Conservation (phyloP, 2,797 vertebrate species). For the Pipistrellus pygmaeus region DNA sequence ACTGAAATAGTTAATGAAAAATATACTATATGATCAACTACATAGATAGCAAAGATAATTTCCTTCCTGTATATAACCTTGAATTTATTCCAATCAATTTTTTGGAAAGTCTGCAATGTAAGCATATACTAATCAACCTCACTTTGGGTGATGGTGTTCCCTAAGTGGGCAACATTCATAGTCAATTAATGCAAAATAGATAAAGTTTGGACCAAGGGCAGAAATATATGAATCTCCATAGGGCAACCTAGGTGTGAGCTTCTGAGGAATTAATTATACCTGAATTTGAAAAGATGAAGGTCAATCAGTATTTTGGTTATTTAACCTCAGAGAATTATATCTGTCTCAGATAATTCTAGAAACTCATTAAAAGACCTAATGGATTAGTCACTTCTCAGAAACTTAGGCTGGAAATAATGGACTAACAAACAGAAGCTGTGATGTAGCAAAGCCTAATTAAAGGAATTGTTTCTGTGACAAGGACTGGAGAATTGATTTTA, state of each 20-base stretch:
- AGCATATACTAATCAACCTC: constrained; percentile 81
- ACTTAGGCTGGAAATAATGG: constrained; percentile 78
- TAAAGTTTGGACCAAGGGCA: constrained; percentile 84
- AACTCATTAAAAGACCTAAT: constrained; percentile 85
- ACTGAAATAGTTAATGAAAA: constrained; percentile 46
- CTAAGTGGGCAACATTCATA: constrained; percentile 75
- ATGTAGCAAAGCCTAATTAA: constrained; percentile 68
- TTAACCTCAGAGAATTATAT: constrained; percentile 84
- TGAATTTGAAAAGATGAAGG: constrained; percentile 72
- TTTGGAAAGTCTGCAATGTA: constrained; percentile 78
- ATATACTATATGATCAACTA: background rate
- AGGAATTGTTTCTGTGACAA: background rate
- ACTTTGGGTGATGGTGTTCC: constrained; percentile 81
- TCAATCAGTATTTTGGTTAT: constrained; percentile 85
- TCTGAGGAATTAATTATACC: constrained; percentile 86
- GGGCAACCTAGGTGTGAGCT: constrained; percentile 74
- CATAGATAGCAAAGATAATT: constrained; percentile 25
- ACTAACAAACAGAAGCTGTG: constrained; percentile 68
- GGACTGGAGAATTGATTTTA: constrained; percentile 48
- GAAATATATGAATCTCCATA: constrained; percentile 81
- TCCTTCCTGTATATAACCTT: constrained; percentile 9
- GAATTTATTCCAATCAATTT: constrained; percentile 72
- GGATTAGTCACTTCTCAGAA: constrained; percentile 81
- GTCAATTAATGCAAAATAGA: constrained; percentile 86
- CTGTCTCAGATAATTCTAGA: constrained; percentile 79